These are phyloP conservation scores for Danionella cerebrum DNA, from an alignment of 2,113 vertebrate species.

Conservation along the genomic window DNA sequence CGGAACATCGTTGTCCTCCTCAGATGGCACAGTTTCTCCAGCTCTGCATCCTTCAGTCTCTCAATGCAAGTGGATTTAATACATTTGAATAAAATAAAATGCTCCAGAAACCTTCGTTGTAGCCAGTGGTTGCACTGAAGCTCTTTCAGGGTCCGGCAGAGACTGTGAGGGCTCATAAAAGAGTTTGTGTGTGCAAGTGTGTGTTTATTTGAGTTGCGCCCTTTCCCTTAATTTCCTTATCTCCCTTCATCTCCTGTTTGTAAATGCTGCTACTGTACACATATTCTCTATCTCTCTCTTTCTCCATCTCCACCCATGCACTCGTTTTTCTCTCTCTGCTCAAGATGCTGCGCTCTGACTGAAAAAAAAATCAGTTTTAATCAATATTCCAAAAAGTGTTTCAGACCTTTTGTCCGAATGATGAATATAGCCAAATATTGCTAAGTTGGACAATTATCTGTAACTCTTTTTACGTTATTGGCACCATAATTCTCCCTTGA, in stretches of 20 bases:
- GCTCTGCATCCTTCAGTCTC: too few species aligned
- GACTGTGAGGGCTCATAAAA: not conserved
- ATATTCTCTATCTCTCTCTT: conserved; percentile 51
- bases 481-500: too few species aligned
- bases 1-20: too few species aligned
- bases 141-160: not conserved
- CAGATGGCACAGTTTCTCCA: too few species aligned
- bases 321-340: conserved; percentile 15
- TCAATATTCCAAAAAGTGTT: not conserved
- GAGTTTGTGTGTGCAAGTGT: conserved; percentile 30
- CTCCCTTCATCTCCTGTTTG: conserved; percentile 63
- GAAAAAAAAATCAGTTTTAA: not conserved
- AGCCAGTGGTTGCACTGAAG: not conserved
- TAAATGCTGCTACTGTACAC: conserved; percentile 48
- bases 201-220: conserved; percentile 64
- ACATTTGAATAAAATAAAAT: too few species aligned
- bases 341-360: not conserved
- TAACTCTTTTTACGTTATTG: too few species aligned
- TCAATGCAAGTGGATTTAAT: too few species aligned
- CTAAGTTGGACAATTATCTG: too few species aligned
- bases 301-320: conserved; percentile 34
- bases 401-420: too few species aligned
- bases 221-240: conserved; percentile 71
- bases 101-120: too few species aligned
- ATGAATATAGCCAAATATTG: too few species aligned